phyloP scores from a whole-genome alignment of 2,797 vertebrate species.

The Hemitrygon akajei region DNA sequence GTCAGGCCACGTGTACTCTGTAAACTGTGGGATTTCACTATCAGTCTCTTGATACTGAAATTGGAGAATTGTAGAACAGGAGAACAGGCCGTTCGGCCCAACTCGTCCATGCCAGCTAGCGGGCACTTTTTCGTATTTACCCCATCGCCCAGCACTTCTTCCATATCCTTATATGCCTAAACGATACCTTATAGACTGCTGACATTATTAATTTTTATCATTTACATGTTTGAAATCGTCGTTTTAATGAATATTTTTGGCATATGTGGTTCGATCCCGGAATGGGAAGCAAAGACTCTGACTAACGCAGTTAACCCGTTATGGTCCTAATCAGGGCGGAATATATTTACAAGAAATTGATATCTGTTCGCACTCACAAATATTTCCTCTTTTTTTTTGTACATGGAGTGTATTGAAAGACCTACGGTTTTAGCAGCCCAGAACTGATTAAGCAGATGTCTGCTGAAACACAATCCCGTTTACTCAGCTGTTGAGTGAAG shows the following conservation, averaged over 20 bases:
- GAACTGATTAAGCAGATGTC: neutral
- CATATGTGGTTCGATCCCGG: neutral
- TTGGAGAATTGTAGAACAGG: too few species aligned
- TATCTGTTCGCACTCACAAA: neutral
- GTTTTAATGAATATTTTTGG: neutral
- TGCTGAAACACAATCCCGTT: conserved; percentile 21
- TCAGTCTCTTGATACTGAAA: neutral
- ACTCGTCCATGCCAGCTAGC: too few species aligned
- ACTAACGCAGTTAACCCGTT: neutral
- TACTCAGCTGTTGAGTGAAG: conserved; percentile 27
- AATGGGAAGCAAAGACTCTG: neutral
- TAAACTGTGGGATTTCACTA: too few species aligned
- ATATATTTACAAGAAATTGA: neutral
- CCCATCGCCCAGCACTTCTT: too few species aligned
- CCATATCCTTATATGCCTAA: too few species aligned
- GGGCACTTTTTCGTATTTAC: too few species aligned
- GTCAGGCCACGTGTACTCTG: neutral
- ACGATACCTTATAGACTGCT: neutral
- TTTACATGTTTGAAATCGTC: neutral
- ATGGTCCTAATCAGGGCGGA: neutral
- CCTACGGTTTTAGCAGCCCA: neutral
- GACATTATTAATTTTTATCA: neutral
- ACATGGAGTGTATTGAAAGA: neutral
- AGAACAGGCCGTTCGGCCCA: too few species aligned
- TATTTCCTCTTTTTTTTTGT: neutral